phyloP scores from a whole-genome alignment of 2,888 invertebrate genomes.

The Sphecodes monilicornis region DNA sequence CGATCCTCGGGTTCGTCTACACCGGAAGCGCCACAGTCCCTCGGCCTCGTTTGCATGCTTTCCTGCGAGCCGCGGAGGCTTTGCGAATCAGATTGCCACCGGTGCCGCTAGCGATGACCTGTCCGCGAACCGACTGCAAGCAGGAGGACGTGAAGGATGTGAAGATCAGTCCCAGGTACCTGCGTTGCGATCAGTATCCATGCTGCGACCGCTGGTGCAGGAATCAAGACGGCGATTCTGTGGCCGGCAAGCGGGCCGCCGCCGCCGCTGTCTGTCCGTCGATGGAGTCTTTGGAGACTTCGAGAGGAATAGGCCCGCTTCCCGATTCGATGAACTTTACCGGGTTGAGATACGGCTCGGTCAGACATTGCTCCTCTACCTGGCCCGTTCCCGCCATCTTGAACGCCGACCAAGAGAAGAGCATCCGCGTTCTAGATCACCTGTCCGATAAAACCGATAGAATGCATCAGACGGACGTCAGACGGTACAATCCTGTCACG shows the following conservation, averaged over 20 bases:
- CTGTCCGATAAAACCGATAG: constrained; percentile 21
- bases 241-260: constrained; percentile 22
- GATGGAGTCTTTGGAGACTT: constrained; percentile 36
- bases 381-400: constrained; percentile 54
- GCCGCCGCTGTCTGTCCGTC: constrained; percentile 37
- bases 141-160: constrained; percentile 74
- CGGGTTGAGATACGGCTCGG: constrained; percentile 39
- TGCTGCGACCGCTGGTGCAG: constrained; percentile 61
- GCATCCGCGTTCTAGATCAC: constrained; percentile 14
- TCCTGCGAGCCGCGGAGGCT: constrained; percentile 86
- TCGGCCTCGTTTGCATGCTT: constrained; percentile 86
- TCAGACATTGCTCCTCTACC: constrained; percentile 44
- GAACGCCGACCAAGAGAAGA: constrained; percentile 39
- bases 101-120: constrained; percentile 64
- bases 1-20: constrained; percentile 89
- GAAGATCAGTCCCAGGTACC: constrained; percentile 71
- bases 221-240: constrained; percentile 30
- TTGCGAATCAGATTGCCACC: constrained; percentile 78
- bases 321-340: constrained; percentile 55
- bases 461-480: constrained; percentile 21
- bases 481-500: constrained; percentile 24
- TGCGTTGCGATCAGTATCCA: constrained; percentile 76
- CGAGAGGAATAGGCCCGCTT: constrained; percentile 40
- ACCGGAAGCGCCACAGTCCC: constrained; percentile 88
- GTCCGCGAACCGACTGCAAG: constrained; percentile 60